Conservation (phyloP, 2,888 invertebrate genomes). For the Ischnus inquisitorius region DNA sequence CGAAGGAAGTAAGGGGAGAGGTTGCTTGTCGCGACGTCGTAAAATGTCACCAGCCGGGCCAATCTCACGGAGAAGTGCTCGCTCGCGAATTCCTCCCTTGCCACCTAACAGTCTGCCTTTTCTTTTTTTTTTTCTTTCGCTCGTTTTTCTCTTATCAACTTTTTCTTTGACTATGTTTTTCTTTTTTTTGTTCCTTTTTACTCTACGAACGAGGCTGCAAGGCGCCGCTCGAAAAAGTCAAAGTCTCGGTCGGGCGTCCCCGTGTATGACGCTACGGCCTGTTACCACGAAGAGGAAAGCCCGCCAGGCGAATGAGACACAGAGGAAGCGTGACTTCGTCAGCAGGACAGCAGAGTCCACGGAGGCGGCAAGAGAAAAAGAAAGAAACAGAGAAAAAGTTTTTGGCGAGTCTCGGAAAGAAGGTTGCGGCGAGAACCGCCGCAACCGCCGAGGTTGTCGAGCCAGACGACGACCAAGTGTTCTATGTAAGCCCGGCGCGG, state of each 20-base stretch:
- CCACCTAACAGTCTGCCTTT: conserved; percentile 3
- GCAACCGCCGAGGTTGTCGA: conserved; percentile 31
- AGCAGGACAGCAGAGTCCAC: conserved; percentile 36
- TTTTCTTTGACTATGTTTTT: conserved; percentile 32
- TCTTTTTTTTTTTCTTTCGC: conserved; percentile 7
- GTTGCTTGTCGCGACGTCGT: conserved; percentile 50
- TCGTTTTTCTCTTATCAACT: conserved; percentile 20
- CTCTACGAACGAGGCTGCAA: conserved; percentile 32
- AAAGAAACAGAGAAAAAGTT: conserved; percentile 47
- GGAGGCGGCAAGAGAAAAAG: conserved; percentile 12
- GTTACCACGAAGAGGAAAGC: conserved; percentile 11
- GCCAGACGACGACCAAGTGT: conserved; percentile 36
- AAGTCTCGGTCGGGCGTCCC: conserved; percentile 56
- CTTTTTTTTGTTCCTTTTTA: conserved; percentile 5
- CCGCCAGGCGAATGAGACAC: conserved; percentile 38
- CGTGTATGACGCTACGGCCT: conserved; percentile 26
- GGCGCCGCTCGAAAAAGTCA: conserved; percentile 58
- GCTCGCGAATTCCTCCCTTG: conserved; percentile 54
- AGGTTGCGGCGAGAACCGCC: conserved; percentile 48
- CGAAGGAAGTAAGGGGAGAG: conserved; percentile 28
- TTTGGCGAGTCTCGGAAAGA: conserved; percentile 46
- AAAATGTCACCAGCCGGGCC: conserved; percentile 64
- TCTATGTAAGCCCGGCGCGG: conserved; percentile 33
- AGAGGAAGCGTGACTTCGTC: conserved; percentile 49
- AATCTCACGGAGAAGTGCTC: conserved; percentile 66